These are phyloP conservation scores for Ceratitis capitata DNA, from an alignment of 1,140 invertebrate species.

Conservation along the genomic window DNA sequence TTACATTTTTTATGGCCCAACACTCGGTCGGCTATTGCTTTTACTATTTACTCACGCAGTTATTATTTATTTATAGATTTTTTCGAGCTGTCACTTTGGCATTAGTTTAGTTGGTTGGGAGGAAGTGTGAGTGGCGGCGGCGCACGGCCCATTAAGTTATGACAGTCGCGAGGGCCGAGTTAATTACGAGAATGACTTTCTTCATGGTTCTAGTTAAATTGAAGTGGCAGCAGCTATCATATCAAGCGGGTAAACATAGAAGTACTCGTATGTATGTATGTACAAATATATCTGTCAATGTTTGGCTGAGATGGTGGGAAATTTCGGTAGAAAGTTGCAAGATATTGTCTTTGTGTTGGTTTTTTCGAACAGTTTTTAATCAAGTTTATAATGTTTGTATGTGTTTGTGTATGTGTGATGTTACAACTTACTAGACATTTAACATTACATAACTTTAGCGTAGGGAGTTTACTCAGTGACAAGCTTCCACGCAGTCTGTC, in stretches of 20 bases:
- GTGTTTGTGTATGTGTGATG: neutral
- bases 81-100: neutral
- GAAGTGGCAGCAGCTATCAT: neutral
- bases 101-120: neutral
- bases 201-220: neutral
- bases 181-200: neutral
- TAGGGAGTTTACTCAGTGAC: neutral
- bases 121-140: neutral
- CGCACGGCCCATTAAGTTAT: neutral
- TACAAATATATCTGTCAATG: neutral
- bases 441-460: neutral
- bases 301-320: neutral
- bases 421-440: neutral
- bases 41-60: neutral
- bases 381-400: neutral
- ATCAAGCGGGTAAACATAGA: neutral
- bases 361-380: neutral
- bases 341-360: neutral
- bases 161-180: neutral
- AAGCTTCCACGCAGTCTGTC: neutral
- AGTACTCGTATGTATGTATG: neutral
- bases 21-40: neutral
- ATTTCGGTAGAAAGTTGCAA: neutral
- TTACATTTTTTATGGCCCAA: neutral
- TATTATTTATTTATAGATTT: slow-evolving; percentile 24